Percentiles rank a stretch among this genome's conserved stretches.
These are phyloP conservation scores for Acromyrmex echinatior DNA, from an alignment of 1,140 invertebrate species.

Conservation along the genomic window DNA sequence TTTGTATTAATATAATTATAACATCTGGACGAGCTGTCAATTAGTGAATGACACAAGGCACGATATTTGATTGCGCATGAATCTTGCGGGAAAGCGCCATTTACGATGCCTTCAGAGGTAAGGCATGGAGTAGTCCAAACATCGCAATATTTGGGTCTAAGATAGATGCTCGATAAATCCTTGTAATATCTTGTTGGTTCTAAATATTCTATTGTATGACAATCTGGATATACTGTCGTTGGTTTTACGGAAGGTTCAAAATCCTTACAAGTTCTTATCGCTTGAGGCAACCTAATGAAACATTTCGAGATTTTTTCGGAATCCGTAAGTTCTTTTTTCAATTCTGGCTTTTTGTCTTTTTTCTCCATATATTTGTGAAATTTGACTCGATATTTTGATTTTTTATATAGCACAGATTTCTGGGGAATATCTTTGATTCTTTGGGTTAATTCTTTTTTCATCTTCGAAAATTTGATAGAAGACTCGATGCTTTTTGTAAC, in stretches of 20 bases:
- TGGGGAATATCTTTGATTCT: neutral
- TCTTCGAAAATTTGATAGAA: too few relatives aligned
- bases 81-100: neutral
- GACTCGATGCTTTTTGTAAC: neutral
- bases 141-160: neutral
- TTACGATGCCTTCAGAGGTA: too few relatives aligned
- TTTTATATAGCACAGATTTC: neutral
- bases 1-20: neutral
- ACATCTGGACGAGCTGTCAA: neutral
- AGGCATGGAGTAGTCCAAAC: neutral
- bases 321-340: neutral
- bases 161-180: neutral
- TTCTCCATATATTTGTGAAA: neutral
- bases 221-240: neutral
- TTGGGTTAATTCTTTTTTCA: neutral
- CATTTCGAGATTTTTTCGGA: neutral
- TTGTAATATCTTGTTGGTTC: neutral
- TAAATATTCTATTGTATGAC: too few relatives aligned
- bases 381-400: slow-evolving; percentile 8
- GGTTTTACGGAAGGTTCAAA: neutral
- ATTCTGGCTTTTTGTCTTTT: neutral
- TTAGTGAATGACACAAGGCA: neutral
- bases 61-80: neutral
- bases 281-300: neutral
- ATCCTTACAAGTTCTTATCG: neutral